These are phyloP conservation scores for Serilophus lunatus DNA, from an alignment of 2,113 vertebrate species.

Conservation along the genomic window DNA sequence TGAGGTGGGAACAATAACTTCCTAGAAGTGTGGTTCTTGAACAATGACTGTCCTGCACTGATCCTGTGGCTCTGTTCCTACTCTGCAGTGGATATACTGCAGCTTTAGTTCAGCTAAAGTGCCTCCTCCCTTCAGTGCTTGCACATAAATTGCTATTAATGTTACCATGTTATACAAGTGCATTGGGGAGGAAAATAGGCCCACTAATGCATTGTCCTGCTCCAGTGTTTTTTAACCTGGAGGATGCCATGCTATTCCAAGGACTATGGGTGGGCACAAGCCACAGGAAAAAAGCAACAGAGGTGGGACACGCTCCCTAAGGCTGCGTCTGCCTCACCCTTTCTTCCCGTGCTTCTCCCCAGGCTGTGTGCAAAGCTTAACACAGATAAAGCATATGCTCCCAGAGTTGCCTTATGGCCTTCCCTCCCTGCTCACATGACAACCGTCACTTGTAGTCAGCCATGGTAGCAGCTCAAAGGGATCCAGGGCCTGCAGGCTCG, in stretches of 20 bases:
- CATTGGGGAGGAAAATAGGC: conserved; percentile 40
- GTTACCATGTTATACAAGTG: conserved; percentile 41
- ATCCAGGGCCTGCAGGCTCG: conserved; percentile 56
- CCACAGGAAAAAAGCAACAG: neutral
- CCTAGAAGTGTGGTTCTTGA: neutral
- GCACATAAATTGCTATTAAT: conserved; percentile 58
- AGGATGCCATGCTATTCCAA: neutral
- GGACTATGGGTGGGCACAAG: conserved; percentile 4
- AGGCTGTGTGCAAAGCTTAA: conserved; percentile 35
- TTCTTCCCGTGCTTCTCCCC: conserved; percentile 16
- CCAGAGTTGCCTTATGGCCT: conserved; percentile 55
- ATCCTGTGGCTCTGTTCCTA: neutral
- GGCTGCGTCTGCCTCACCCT: conserved; percentile 33
- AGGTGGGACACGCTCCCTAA: conserved; percentile 15
- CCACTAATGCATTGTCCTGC: conserved; percentile 38
- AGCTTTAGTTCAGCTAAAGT: conserved; percentile 14
- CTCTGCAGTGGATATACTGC: neutral
- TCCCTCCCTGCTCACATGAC: conserved; percentile 51
- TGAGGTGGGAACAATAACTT: conserved; percentile 30
- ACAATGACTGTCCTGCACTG: neutral
- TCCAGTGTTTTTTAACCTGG: conserved; percentile 39
- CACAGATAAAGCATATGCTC: conserved; percentile 48
- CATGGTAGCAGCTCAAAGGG: conserved; percentile 56
- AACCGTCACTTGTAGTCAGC: conserved; percentile 59
- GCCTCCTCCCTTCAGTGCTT: conserved; percentile 9